Evolutionary conservation across 2,888 invertebrate species (phyloP), one percentile per base, ranked within the genome.

Genomic region (Hirtodrosophila duncani): DNA sequence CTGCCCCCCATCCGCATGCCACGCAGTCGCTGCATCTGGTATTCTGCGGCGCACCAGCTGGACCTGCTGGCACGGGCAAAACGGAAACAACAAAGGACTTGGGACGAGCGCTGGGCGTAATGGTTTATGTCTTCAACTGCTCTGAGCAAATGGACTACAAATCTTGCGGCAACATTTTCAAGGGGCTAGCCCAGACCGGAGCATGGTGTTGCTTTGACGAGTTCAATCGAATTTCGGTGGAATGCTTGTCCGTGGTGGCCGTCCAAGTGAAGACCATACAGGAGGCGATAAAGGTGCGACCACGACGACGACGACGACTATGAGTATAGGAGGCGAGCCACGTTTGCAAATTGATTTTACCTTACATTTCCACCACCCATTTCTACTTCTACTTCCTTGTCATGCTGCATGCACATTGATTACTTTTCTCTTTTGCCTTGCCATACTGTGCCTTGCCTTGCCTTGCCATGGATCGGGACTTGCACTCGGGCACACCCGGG

Each of bases 171-270:
- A 97, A 95, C 86, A 97, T 98, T 88, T 98, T 97, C 88, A 98
- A 97, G 89, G 98, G 91, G 85, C 88, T 98, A 41, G 92, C 95
- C 1, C 97, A 98, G 88, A 96, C 97, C 10, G 98, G 98, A 2
- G 95, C 97, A 16, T 98, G 97, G 97, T 98, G 98, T 30, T 98
- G 98, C 87, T 98, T 98, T 87, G 98, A 98, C 85, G 98, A 98
- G 88, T 98, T 98, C 88, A 98, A 98, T 87, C 91, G 98, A 55
- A 98, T 98, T 83, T 94, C 97, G 1, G 94, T 98, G n/a, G 98
- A 98, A 88, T 98, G 98, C 56, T 87, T 98, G 61, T 98, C 98
- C 43, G 98, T 98, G 33, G 97, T 98, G 3, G 96, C 98, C 1
- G 97, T 98, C 0, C 98, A 98, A 88, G 97, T 96, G 23, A 95